phyloP scores from a whole-genome alignment of 2,888 invertebrate species.

The Pemphredon lugubris region DNA sequence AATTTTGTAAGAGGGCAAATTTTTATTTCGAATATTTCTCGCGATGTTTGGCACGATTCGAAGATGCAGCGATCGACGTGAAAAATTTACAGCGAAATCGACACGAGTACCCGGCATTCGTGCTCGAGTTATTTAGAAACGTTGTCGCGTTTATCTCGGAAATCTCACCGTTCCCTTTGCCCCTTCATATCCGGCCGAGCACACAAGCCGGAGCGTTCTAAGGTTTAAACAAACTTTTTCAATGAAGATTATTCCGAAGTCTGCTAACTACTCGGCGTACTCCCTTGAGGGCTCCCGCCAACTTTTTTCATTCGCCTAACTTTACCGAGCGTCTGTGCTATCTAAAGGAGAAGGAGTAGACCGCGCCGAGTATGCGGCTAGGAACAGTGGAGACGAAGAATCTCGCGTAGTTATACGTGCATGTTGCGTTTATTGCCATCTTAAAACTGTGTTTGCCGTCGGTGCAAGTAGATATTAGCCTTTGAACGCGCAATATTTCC shows the following conservation, averaged over 20 bases:
- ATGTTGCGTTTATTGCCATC: slow-evolving; percentile 63
- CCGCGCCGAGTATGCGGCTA: slow-evolving; percentile 22
- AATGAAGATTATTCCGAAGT: slow-evolving; percentile 80
- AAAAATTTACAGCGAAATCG: too few relatives aligned
- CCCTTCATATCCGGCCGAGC: slow-evolving; percentile 59
- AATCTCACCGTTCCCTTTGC: slow-evolving; percentile 38
- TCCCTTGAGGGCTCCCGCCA: slow-evolving; percentile 73
- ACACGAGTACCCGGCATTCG: too few relatives aligned
- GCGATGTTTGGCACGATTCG: too few relatives aligned
- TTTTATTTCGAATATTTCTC: too few relatives aligned
- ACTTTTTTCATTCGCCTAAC: slow-evolving; percentile 78
- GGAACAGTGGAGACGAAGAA: slow-evolving; percentile 59
- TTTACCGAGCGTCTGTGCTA: slow-evolving; percentile 65
- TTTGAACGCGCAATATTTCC: slow-evolving; percentile 39
- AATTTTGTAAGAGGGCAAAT: too few relatives aligned
- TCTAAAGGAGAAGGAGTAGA: slow-evolving; percentile 51
- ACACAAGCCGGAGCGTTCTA: slow-evolving; percentile 53
- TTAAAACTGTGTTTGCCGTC: slow-evolving; percentile 55
- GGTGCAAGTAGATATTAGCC: slow-evolving; percentile 48
- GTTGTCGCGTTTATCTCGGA: slow-evolving; percentile 42
- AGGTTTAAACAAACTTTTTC: slow-evolving; percentile 78
- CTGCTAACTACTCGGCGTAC: slow-evolving; percentile 75
- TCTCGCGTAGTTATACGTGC: slow-evolving; percentile 44
- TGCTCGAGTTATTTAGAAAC: too few relatives aligned
- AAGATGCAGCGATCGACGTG: too few relatives aligned